Conservation (phyloP, 2,113 vertebrate genomes). For the Setophaga kirtlandii region DNA sequence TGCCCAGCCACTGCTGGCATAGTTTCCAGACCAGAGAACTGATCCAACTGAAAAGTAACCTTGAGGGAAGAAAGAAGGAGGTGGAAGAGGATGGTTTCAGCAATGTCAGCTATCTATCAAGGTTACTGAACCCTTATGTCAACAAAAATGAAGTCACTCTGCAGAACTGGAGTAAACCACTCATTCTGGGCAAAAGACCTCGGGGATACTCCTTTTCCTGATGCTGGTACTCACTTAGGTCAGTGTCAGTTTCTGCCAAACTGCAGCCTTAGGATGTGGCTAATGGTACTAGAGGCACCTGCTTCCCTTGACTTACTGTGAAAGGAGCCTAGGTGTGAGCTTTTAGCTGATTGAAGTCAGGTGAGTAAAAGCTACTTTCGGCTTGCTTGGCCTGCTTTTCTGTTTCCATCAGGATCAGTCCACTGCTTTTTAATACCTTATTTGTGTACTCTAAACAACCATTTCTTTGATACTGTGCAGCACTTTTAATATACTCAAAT, state of each 20-base stretch:
- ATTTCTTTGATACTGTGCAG: neutral
- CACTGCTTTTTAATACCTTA: neutral
- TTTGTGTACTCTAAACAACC: neutral
- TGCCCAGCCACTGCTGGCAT: neutral
- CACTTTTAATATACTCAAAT: slow-evolving; percentile 10
- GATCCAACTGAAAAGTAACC: neutral
- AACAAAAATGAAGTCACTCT: neutral
- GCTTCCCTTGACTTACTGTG: neutral
- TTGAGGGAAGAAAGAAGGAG: neutral
- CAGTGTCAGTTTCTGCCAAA: neutral
- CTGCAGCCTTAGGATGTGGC: neutral
- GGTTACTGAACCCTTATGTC: neutral
- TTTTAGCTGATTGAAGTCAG: neutral
- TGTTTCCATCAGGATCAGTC: neutral
- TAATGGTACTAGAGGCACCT: neutral
- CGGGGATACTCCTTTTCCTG: neutral
- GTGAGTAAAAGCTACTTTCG: neutral
- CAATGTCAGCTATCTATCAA: neutral
- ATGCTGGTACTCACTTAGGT: neutral
- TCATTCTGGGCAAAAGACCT: neutral
- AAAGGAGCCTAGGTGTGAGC: neutral
- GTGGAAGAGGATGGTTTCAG: neutral
- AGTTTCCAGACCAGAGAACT: neutral
- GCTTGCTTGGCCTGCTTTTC: neutral
- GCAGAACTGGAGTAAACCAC: neutral